phyloP scores from a whole-genome alignment of 2,888 invertebrate species.

The Acanthopleura granulata region DNA sequence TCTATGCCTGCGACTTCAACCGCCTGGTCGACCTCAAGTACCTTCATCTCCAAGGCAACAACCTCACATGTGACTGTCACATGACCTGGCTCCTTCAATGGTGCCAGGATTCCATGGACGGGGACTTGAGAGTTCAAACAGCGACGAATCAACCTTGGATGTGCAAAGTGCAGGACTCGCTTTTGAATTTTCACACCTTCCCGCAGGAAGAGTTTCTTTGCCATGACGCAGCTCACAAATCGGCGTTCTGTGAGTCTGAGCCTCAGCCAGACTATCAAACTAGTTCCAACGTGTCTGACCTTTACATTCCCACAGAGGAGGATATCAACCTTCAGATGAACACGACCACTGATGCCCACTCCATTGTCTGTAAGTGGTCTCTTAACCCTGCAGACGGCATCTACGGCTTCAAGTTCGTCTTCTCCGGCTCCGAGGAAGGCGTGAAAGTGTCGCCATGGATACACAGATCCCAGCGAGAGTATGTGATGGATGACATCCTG shows the following conservation, averaged over 20 bases:
- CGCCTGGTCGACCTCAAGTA: slow-evolving; percentile 32
- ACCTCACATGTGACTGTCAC: slow-evolving; percentile 34
- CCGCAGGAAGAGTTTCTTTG: background rate
- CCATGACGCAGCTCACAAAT: background rate
- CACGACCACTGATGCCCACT: background rate
- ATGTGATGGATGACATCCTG: slow-evolving; percentile 25
- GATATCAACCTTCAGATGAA: background rate
- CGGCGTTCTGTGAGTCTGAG: background rate
- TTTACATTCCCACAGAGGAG: background rate
- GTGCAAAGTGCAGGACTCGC: background rate
- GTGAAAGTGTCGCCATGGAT: slow-evolving; percentile 27
- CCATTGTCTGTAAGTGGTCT: background rate
- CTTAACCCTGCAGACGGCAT: background rate
- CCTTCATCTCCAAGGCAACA: slow-evolving; percentile 32
- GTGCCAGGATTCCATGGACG: background rate
- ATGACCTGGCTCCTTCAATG: slow-evolving; percentile 24
- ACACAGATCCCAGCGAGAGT: slow-evolving; percentile 21
- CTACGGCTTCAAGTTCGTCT: slow-evolving; percentile 22
- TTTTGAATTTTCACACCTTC: background rate
- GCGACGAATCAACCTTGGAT: slow-evolving; percentile 9
- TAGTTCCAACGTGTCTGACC: background rate
- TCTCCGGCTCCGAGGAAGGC: slow-evolving; percentile 22
- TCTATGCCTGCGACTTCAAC: slow-evolving; percentile 33
- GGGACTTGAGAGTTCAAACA: background rate
- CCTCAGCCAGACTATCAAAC: background rate